Evolutionary conservation across 2,888 invertebrate species (phyloP), one percentile per base, ranked within the genome.

Genomic region (Coelinius sp.): DNA sequence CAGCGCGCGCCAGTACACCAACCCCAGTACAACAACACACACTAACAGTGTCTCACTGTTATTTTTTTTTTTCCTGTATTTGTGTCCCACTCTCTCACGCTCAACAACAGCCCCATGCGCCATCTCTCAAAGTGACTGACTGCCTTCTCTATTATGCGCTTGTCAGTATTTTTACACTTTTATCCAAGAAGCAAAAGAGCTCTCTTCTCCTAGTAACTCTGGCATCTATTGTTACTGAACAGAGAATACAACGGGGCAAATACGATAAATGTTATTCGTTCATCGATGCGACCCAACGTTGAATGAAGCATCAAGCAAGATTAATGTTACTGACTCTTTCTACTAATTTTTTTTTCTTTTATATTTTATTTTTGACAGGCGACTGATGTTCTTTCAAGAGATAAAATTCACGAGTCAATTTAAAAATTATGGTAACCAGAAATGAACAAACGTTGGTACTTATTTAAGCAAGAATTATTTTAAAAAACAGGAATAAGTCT

Each of bases 91-190:
- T 71, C 73, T 78, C 79, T 79, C 80, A 79, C 81, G 83, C 84
- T 84, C 85, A 14, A 59, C 59, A 31, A 20, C 12, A 56, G 24
- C 41, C 20, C 41, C 86, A 83, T 83, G 82, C 83, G 81, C 85
- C 86, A 86, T 86, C 86, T 87, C 85, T 87, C 87, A 87, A 86
- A 86, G 82, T 86, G 87, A 87, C 87, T 85, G 86, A 87, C 86
- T 87, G 84, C 85, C 86, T 86, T 86, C 85, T 86, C 85, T 86
- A 87, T 87, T 87, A 87, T 86, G 86, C 86, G 86, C 85, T 86
- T 87, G 87, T 87, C 87, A 87, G 86, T 86, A 86, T 87, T 87
- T 87, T 86, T 86, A 86, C 86, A 86, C 86, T 86, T 86, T 86
- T 85, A 86, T 86, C 83, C 84, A 64, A 63, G 71, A 70, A 65